Evolutionary conservation across 2,888 invertebrate species (phyloP).

Genomic region (Ectemnius lituratus): DNA sequence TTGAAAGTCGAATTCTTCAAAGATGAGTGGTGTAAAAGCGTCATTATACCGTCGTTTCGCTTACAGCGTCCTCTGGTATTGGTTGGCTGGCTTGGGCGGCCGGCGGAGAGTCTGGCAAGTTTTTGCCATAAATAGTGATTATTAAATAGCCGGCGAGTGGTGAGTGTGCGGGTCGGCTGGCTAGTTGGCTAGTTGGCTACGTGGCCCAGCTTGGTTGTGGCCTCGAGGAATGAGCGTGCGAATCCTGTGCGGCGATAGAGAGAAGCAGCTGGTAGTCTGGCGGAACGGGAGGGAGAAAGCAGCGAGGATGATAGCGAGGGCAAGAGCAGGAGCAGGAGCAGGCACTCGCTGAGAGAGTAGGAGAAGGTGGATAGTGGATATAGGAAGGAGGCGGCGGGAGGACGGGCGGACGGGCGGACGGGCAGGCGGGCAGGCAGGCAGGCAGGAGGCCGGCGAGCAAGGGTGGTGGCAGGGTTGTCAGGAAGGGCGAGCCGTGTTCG

Average conservation of each 20-base stretch:
- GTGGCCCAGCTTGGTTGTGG: slow-evolving; percentile 35
- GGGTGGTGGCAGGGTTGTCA: slow-evolving; percentile 13
- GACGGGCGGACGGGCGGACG: slow-evolving; percentile 19
- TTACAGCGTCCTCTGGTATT: not conserved
- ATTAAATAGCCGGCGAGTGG: slow-evolving; percentile 64
- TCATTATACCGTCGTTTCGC: too few species aligned
- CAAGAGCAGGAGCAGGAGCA: too few species aligned
- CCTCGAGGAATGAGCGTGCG: slow-evolving; percentile 51
- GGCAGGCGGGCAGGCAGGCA: slow-evolving; percentile 15
- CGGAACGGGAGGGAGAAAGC: not conserved
- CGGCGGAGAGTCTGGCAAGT: slow-evolving; percentile 62
- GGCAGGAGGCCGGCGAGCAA: slow-evolving; percentile 17
- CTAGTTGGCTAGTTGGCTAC: not conserved
- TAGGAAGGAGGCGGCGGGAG: slow-evolving; percentile 18
- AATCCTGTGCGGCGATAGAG: not conserved
- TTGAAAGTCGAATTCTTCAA: too few species aligned
- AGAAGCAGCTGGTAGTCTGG: not conserved
- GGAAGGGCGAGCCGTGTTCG: slow-evolving; percentile 61
- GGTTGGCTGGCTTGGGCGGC: slow-evolving; percentile 12
- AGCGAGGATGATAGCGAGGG: too few species aligned
- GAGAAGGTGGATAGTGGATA: slow-evolving; percentile 1
- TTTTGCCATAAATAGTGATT: slow-evolving; percentile 76
- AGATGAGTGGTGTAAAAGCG: too few species aligned
- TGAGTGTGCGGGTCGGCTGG: slow-evolving; percentile 8
- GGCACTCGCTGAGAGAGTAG: not conserved